phyloP scores from a whole-genome alignment of 2,113 vertebrate genomes.

The Anolis sagrei region DNA sequence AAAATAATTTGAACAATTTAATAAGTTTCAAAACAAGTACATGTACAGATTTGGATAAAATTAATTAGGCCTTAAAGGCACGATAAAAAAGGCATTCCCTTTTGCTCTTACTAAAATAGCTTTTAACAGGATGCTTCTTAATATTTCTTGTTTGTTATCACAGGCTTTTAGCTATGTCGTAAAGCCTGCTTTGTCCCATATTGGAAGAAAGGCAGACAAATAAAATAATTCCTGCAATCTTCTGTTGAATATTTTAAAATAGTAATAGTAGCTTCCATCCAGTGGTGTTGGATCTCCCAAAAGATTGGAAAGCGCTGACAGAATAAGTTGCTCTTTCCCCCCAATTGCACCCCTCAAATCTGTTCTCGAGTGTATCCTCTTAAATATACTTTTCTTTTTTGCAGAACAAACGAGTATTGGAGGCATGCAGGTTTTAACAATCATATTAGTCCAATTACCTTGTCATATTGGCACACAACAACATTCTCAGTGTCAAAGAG shows the following conservation, averaged over 20 bases:
- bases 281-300: background rate
- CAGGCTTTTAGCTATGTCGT: too few species aligned
- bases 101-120: background rate
- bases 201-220: too few species aligned
- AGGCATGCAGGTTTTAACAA: background rate
- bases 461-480: slow-evolving; percentile 99
- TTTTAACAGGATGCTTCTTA: too few species aligned
- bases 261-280: background rate
- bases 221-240: background rate
- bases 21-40: too few species aligned
- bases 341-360: background rate
- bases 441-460: slow-evolving; percentile 77
- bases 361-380: background rate
- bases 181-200: too few species aligned
- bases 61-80: background rate
- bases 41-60: too few species aligned
- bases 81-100: background rate
- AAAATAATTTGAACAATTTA: too few species aligned
- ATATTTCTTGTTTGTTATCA: too few species aligned
- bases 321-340: background rate
- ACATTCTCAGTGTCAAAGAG: slow-evolving; percentile 99
- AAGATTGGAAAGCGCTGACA: background rate
- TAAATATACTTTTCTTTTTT: background rate
- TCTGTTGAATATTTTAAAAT: background rate
- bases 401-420: background rate